Conservation (phyloP, 2,797 vertebrate species). For the Nasua narica region DNA sequence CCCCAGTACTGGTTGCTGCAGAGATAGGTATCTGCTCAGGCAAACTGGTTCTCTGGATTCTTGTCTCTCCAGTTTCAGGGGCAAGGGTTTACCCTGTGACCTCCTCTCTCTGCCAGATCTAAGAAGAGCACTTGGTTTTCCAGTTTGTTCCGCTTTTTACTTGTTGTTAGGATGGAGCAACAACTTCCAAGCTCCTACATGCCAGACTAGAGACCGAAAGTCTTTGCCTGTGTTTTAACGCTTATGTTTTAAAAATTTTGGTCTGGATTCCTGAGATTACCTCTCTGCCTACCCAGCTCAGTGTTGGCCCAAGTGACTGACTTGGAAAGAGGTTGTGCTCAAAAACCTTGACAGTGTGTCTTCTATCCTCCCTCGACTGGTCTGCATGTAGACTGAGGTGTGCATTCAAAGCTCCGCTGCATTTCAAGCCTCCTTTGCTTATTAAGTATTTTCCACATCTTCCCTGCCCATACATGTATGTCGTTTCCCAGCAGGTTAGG, state of each 20-base stretch:
- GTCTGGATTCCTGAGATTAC: background rate
- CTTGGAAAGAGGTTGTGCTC: background rate
- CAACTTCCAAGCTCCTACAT: background rate
- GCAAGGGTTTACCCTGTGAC: background rate
- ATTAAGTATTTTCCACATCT: background rate
- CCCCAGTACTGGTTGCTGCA: background rate
- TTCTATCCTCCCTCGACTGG: background rate
- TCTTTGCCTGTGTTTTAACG: background rate
- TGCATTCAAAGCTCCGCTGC: background rate
- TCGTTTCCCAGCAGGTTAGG: background rate
- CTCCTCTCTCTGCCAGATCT: background rate
- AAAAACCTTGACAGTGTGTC: background rate
- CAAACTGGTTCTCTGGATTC: background rate
- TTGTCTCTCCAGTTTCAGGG: background rate
- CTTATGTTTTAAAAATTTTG: background rate
- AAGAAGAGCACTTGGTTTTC: background rate
- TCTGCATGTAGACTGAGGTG: background rate
- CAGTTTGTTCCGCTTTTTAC: background rate
- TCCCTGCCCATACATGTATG: background rate
- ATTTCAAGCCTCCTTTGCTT: background rate
- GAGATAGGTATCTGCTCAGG: background rate
- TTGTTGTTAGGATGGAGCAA: background rate
- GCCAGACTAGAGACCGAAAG: background rate
- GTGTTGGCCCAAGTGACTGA: background rate
- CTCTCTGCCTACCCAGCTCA: background rate